A percentile compares a stretch with the other conserved stretches of the same genome.
Conservation (phyloP, 2,797 vertebrate species). For the Poecile montanus region DNA sequence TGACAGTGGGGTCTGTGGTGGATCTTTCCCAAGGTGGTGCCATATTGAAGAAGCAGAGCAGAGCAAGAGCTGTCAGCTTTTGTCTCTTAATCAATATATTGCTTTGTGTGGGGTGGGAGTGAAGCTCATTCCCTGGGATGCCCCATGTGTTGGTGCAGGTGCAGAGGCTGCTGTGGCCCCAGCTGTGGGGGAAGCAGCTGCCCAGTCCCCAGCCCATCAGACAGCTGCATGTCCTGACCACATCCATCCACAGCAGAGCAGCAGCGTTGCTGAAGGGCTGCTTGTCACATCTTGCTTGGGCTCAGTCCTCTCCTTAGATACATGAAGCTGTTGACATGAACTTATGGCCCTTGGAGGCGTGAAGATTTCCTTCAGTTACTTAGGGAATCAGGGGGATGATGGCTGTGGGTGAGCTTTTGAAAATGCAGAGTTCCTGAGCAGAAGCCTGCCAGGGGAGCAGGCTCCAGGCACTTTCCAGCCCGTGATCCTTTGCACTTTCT, state of each 20-base stretch:
- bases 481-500: background rate
- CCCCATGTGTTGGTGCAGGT: background rate
- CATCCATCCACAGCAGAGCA: background rate
- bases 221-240: background rate
- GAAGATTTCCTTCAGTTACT: background rate
- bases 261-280: background rate
- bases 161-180: background rate
- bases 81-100: background rate
- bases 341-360: background rate
- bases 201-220: background rate
- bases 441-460: background rate
- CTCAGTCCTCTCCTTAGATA: background rate
- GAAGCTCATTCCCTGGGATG: background rate
- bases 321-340: background rate
- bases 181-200: background rate
- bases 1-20: background rate
- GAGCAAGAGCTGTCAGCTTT: background rate
- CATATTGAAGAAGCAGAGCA: rapidly evolving
- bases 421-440: background rate
- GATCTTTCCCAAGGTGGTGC: background rate
- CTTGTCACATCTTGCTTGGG: background rate
- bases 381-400: background rate
- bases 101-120: background rate
- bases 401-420: background rate
- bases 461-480: background rate